Conservation (phyloP, 2,797 vertebrate species). For the Sebastes oblongus region DNA sequence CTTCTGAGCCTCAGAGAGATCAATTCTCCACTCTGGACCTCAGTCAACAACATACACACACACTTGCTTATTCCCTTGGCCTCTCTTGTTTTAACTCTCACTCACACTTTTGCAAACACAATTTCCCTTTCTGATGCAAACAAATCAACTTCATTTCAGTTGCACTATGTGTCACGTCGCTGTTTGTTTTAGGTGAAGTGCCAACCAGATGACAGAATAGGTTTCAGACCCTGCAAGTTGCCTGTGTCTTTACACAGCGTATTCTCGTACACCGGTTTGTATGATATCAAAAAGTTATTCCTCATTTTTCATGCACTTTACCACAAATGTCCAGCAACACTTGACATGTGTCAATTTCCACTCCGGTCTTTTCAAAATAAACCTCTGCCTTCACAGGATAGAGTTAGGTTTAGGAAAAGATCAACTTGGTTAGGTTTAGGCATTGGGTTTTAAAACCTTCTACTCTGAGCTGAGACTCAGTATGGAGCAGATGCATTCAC, state of each 20-base stretch:
- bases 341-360: too few species aligned
- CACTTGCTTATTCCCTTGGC: slow-evolving; percentile 14
- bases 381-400: rapidly evolving
- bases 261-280: too few species aligned
- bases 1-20: slow-evolving; percentile 69
- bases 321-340: too few species aligned
- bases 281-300: too few species aligned
- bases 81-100: slow-evolving; percentile 24
- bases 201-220: background rate
- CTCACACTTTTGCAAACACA: background rate
- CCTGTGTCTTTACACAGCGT: too few species aligned
- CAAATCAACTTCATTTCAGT: background rate
- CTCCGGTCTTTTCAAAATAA: too few species aligned
- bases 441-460: too few species aligned
- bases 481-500: too few species aligned
- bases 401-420: too few species aligned
- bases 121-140: background rate
- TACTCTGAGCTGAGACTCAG: too few species aligned
- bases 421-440: too few species aligned
- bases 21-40: slow-evolving; percentile 68
- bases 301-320: too few species aligned
- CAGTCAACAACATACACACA: slow-evolving; percentile 38
- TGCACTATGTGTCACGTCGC: background rate
- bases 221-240: background rate
- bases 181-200: background rate